Evolutionary conservation across 2,888 invertebrate genomes (phyloP).

Genomic region (Macrosiphum euphorbiae): DNA sequence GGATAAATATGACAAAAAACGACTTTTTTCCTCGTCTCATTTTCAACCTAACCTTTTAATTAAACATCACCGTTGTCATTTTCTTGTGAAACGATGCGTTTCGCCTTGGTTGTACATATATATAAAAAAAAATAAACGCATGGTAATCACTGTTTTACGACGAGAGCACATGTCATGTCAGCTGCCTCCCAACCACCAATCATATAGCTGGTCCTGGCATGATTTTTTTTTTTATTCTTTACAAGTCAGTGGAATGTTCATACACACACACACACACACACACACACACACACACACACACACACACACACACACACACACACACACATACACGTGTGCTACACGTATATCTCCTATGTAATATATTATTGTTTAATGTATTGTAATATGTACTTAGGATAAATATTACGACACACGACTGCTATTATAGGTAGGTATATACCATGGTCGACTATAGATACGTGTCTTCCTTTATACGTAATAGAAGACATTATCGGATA

Average conservation of each 20-base stretch:
- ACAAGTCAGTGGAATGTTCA: neutral
- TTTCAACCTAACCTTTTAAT: neutral
- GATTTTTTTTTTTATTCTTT: neutral
- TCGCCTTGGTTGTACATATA: neutral
- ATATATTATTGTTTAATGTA: neutral
- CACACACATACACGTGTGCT: neutral
- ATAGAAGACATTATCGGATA: conserved; percentile 34
- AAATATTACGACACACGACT: neutral
- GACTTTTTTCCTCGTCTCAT: neutral
- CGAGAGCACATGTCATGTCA: neutral
- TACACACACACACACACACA: neutral
- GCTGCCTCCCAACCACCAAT: neutral
- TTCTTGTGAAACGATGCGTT: conserved; percentile 32
- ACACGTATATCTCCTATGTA: neutral
- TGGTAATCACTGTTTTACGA: neutral
- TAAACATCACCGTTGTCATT: conserved; percentile 21
- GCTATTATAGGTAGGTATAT: neutral
- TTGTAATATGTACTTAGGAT: conserved; percentile 12
- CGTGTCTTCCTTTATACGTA: neutral
- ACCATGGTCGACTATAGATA: neutral
- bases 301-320: too few species aligned
- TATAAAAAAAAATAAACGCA: neutral
- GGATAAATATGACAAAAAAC: neutral
- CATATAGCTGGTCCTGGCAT: neutral
- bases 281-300: neutral